phyloP scores from a whole-genome alignment of 2,113 vertebrate species.

The Melanerpes aurifrons region DNA sequence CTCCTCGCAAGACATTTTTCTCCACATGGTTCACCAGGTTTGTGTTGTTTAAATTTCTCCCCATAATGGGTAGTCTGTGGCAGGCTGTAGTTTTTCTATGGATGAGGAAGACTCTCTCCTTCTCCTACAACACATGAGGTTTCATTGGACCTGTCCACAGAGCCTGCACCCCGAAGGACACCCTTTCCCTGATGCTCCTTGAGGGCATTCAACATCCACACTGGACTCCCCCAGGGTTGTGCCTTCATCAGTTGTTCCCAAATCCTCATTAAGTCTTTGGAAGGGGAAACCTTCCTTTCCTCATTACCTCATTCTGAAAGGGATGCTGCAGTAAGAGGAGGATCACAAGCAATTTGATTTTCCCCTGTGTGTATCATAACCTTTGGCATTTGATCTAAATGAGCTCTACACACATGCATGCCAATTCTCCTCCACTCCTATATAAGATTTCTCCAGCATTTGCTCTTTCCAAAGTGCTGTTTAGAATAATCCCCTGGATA shows the following conservation, averaged over 20 bases:
- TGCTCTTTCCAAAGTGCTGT: constrained; percentile 9
- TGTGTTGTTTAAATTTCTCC: background rate
- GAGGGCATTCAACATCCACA: accelerated
- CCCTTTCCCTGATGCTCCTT: background rate
- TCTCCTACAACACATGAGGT: background rate
- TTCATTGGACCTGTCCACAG: background rate
- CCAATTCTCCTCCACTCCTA: background rate
- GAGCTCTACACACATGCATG: background rate
- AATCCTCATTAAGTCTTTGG: background rate
- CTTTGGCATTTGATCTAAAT: background rate
- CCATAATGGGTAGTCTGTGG: accelerated
- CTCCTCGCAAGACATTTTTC: too few relatives aligned
- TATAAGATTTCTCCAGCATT: constrained; percentile 2
- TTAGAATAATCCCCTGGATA: constrained; percentile 14
- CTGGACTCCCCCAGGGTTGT: background rate
- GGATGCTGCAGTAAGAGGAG: background rate
- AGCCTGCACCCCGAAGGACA: background rate
- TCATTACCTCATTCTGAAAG: background rate
- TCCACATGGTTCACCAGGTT: too few relatives aligned
- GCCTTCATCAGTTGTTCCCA: background rate
- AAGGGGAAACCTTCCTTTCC: background rate
- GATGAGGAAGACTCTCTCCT: background rate
- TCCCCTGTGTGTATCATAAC: background rate
- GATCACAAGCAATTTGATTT: constrained; percentile 5
- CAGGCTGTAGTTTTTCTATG: background rate